Evolutionary conservation across 2,113 vertebrate genomes (phyloP).

Genomic region (Furnarius figulus): DNA sequence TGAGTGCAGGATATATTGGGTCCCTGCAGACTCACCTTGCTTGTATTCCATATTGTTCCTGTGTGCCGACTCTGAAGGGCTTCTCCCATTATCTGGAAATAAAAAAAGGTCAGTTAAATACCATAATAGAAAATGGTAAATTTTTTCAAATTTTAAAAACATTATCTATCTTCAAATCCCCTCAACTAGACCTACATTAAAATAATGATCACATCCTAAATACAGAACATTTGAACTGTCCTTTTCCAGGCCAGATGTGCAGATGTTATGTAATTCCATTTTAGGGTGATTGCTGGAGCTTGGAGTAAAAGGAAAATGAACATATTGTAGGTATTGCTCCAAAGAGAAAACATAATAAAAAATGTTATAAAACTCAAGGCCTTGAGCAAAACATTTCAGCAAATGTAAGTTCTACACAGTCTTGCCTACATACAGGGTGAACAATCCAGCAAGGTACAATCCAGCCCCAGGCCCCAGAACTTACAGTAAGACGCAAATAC

Average conservation of each 20-base stretch:
- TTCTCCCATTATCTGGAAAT: neutral
- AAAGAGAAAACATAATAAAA: neutral
- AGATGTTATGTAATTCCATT: conserved; percentile 36
- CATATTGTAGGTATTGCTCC: conserved; percentile 6
- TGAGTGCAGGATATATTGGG: neutral
- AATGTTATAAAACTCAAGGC: conserved; percentile 37
- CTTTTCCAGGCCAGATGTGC: conserved; percentile 53
- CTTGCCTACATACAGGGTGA: neutral
- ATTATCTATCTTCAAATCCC: conserved; percentile 12
- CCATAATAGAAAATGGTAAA: neutral
- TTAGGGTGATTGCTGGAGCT: conserved; percentile 36
- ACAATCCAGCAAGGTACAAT: neutral
- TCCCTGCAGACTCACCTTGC: neutral
- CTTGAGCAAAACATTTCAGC: conserved; percentile 18
- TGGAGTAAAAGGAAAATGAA: conserved; percentile 16
- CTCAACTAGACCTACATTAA: conserved; percentile 9
- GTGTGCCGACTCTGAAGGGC: neutral
- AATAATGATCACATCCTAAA: conserved; percentile 9
- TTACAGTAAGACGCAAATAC: neutral
- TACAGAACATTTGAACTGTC: conserved; percentile 12
- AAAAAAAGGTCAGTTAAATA: neutral
- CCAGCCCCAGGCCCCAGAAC: neutral
- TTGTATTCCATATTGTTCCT: neutral
- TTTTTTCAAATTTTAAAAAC: neutral
- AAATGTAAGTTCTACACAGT: neutral